phyloP scores from a whole-genome alignment of 2,888 invertebrate species.

The Agriopis leucophaearia region DNA sequence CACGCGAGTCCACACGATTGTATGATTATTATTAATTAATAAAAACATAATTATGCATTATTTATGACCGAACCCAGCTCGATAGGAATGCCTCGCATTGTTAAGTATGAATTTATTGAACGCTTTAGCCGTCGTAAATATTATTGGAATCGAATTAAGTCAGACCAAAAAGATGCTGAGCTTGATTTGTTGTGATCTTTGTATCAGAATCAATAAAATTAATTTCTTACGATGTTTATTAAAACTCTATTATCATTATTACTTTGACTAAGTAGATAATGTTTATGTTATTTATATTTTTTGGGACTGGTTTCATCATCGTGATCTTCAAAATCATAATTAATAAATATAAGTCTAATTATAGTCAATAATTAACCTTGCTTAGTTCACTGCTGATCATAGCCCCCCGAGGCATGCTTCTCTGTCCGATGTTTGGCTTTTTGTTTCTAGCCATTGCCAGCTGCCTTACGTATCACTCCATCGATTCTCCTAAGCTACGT shows the following conservation, averaged over 20 bases:
- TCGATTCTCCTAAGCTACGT: too few relatives aligned
- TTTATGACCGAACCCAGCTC: slow-evolving; percentile 63
- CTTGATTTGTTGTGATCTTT: slow-evolving; percentile 24
- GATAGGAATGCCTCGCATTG: slow-evolving; percentile 64
- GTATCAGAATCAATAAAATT: slow-evolving; percentile 24
- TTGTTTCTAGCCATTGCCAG: too few relatives aligned
- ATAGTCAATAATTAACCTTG: too few relatives aligned
- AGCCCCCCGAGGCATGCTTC: too few relatives aligned
- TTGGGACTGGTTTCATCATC: too few relatives aligned
- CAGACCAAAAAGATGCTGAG: slow-evolving; percentile 29
- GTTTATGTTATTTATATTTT: background rate
- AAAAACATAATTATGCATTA: slow-evolving; percentile 78
- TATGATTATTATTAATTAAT: slow-evolving; percentile 74
- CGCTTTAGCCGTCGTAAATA: slow-evolving; percentile 65
- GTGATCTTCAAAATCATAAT: too few relatives aligned
- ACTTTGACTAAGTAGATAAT: too few relatives aligned
- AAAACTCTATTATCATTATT: slow-evolving; percentile 21
- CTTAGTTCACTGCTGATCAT: too few relatives aligned
- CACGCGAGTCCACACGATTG: slow-evolving; percentile 36
- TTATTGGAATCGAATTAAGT: slow-evolving; percentile 45
- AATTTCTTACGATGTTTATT: slow-evolving; percentile 34
- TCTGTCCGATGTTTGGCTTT: too few relatives aligned
- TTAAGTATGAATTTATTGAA: slow-evolving; percentile 70
- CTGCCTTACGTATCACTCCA: too few relatives aligned
- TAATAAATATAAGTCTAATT: too few relatives aligned